phyloP scores from a whole-genome alignment of 1,140 invertebrate species.

The Asobara japonica region DNA sequence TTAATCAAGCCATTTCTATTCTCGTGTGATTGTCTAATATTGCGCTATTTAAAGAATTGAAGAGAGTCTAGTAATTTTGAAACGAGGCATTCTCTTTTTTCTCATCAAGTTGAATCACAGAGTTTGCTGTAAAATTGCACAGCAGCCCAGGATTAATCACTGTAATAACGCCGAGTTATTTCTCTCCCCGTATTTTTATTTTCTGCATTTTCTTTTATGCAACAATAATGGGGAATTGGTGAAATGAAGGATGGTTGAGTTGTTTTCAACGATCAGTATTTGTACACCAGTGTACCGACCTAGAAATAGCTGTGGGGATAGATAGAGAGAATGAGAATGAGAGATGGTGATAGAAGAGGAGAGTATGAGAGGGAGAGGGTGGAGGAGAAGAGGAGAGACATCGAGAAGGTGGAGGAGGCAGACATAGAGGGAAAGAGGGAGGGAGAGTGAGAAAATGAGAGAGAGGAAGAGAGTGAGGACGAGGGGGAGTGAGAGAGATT shows the following conservation, averaged over 20 bases:
- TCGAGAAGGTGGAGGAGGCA: too few species aligned
- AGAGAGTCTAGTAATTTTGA: not conserved
- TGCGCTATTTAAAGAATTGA: not conserved
- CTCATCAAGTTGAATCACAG: not conserved
- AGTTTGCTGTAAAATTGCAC: not conserved
- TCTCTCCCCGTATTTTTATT: not conserved
- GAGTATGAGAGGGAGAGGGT: too few species aligned
- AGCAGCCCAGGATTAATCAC: conserved; percentile 5
- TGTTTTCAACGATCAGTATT: conserved; percentile 8
- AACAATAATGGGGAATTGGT: not conserved
- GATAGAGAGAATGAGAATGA: not conserved
- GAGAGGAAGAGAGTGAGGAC: too few species aligned
- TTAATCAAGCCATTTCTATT: not conserved
- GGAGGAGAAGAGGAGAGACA: too few species aligned
- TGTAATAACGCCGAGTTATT: not conserved
- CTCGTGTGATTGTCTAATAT: too few species aligned
- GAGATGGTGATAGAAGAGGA: too few species aligned
- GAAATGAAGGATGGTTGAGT: conserved; percentile 9
- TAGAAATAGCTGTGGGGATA: conserved; percentile 8
- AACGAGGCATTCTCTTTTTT: not conserved
- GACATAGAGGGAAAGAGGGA: not conserved
- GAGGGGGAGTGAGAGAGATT: too few species aligned
- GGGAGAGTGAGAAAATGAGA: not conserved
- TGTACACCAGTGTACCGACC: not conserved
- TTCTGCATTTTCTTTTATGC: not conserved